Conservation (phyloP, 2,797 vertebrate species). For the Capromys pilorides region DNA sequence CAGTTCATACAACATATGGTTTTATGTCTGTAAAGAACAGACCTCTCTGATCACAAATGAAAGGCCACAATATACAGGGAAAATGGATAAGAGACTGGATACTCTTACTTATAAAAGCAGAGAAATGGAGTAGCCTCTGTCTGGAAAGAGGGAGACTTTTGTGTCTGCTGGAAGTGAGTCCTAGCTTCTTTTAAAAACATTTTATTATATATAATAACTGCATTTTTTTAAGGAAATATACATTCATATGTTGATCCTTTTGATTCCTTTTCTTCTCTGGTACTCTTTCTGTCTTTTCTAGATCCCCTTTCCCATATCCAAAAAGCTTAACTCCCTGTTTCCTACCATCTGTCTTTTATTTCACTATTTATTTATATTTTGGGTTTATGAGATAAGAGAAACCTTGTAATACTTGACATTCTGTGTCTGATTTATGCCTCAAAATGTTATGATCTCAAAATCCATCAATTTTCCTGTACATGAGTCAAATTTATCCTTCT, state of each 20-base stretch:
- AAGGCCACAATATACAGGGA: background rate
- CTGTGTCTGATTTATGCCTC: background rate
- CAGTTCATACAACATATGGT: background rate
- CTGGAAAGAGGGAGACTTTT: background rate
- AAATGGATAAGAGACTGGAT: background rate
- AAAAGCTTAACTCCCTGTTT: background rate
- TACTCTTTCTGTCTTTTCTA: background rate
- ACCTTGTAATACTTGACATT: background rate
- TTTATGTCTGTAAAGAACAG: constrained; percentile 23
- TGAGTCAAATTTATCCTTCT: background rate
- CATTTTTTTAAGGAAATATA: background rate
- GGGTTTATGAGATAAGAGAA: background rate
- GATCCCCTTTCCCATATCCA: background rate
- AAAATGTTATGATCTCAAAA: background rate
- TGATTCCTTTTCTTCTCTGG: background rate
- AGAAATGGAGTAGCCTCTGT: background rate
- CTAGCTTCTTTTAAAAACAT: background rate
- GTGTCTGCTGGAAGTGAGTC: background rate
- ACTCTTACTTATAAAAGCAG: background rate
- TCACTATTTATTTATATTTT: background rate
- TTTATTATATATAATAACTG: background rate
- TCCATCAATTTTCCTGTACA: background rate
- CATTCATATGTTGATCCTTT: background rate
- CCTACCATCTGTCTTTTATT: background rate
- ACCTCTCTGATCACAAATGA: background rate